A percentile compares a stretch with the other conserved stretches of the same genome.
phyloP scores from a whole-genome alignment of 1,140 invertebrate species.

The Hylyphantes graminicola region DNA sequence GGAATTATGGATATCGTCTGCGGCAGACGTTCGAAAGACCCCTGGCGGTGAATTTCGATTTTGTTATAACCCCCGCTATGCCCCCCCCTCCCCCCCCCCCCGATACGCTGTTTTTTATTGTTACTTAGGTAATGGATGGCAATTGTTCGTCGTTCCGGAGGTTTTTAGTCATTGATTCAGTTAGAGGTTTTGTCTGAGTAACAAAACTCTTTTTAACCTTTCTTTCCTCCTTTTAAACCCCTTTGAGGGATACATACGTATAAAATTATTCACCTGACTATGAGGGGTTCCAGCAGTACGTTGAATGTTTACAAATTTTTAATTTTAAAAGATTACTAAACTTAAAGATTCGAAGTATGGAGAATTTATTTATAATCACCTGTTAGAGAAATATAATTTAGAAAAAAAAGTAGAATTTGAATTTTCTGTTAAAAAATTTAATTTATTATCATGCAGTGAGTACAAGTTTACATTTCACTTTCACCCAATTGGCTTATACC shows the following conservation, averaged over 20 bases:
- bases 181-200: not conserved
- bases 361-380: too few species aligned
- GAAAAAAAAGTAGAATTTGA: too few species aligned
- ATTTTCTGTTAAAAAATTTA: too few species aligned
- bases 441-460: too few species aligned
- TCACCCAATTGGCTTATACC: too few species aligned
- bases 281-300: not conserved
- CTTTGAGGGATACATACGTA: too few species aligned
- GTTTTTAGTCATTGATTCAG: not conserved
- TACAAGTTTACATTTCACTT: too few species aligned
- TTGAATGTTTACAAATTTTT: not conserved
- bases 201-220: not conserved
- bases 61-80: not conserved
- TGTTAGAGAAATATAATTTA: too few species aligned
- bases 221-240: constrained; percentile 5
- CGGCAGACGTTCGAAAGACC: constrained; percentile 19
- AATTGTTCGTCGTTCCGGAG: not conserved
- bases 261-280: not conserved
- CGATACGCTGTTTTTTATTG: not conserved
- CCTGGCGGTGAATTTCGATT: constrained; percentile 2
- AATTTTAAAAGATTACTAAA: too few species aligned
- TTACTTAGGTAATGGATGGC: constrained; percentile 1
- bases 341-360: too few species aligned
- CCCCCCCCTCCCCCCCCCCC: not conserved
- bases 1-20: constrained; percentile 39